These are phyloP conservation scores for Sula dactylatra DNA, from an alignment of 2,113 vertebrate genomes.

Conservation along the genomic window DNA sequence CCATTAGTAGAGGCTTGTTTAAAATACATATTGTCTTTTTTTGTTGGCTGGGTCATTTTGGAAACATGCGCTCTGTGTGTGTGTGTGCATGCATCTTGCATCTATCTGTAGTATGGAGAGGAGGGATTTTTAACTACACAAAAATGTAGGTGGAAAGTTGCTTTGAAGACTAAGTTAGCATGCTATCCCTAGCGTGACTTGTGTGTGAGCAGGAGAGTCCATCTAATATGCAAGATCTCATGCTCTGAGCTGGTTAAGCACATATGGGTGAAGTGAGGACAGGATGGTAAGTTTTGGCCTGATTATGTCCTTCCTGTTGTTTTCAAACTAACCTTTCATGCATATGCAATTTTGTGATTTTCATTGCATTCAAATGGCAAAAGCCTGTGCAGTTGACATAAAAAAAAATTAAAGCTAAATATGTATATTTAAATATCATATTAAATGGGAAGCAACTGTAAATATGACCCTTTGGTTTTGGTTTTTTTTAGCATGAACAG, in stretches of 20 bases:
- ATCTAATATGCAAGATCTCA: background rate
- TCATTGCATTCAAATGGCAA: background rate
- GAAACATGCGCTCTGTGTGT: accelerated
- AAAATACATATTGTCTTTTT: background rate
- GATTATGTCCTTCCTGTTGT: background rate
- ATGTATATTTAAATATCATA: background rate
- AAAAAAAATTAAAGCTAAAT: background rate
- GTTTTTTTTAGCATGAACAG: background rate
- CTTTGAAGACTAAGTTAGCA: background rate
- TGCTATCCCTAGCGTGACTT: background rate
- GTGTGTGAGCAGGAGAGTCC: background rate
- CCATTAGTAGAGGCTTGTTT: background rate
- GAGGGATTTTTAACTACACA: background rate
- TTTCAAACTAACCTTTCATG: background rate
- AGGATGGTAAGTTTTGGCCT: background rate
- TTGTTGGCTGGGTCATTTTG: background rate
- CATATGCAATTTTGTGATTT: background rate
- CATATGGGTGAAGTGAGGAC: background rate
- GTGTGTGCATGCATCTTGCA: background rate
- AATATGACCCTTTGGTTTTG: background rate
- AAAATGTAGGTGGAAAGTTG: background rate
- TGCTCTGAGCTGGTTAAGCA: background rate
- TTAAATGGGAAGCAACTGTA: background rate
- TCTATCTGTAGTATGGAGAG: accelerated
- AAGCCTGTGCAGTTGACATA: background rate